Percentiles rank a stretch among this genome's conserved stretches.
phyloP scores from a whole-genome alignment of 2,113 vertebrate species.

The Gymnobelideus leadbeateri region DNA sequence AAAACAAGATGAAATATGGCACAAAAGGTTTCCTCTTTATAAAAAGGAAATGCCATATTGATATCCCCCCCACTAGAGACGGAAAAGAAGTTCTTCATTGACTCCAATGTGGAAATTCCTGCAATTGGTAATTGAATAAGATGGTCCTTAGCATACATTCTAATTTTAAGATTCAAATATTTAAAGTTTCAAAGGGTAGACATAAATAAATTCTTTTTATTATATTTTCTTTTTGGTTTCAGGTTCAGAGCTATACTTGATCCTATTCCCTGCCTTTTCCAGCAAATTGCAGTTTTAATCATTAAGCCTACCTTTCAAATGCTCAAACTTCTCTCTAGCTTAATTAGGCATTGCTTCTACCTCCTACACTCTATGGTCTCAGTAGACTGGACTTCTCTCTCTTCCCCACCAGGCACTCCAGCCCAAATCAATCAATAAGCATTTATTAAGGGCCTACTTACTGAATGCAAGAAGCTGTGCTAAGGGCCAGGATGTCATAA shows the following conservation, averaged over 20 bases:
- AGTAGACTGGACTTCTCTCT: neutral
- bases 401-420: neutral
- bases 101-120: neutral
- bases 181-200: neutral
- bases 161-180: neutral
- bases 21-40: neutral
- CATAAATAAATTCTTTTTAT: neutral
- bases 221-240: neutral
- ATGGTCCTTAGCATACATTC: neutral
- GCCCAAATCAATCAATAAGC: neutral
- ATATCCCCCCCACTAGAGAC: slow-evolving; percentile 13
- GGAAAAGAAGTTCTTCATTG: neutral
- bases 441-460: neutral
- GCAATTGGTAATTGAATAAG: neutral
- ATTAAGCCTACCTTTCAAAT: neutral
- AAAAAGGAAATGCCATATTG: neutral
- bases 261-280: neutral
- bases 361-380: neutral
- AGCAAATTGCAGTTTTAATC: neutral
- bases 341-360: neutral
- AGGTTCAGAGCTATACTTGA: neutral
- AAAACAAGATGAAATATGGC: neutral
- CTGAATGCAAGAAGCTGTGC: neutral
- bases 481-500: neutral
- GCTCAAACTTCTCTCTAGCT: neutral